Base-by-base conservation (phyloP, 1,140 invertebrate genomes). In the Polypedilum vanderplanki region DNA sequence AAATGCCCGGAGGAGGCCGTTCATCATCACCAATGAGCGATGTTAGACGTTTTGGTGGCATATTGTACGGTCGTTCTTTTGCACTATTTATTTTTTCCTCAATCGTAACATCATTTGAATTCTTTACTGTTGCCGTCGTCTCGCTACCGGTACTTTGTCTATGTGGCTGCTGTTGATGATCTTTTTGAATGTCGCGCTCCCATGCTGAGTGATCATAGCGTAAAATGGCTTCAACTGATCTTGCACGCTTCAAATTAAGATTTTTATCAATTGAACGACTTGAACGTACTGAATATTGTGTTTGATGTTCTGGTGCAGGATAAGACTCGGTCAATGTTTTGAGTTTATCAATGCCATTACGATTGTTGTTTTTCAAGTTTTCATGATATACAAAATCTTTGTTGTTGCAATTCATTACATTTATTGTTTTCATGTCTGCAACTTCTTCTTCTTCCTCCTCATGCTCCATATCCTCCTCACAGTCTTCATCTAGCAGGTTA, bases 1-100 rank as follows among this genome's bases (percentile, higher is more conserved):
- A 93, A 73, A 93, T 87, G 86, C 95, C 93, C 0, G 90, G 89
- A 2, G 92, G 92, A 1, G 93, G 93, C 18, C 93, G 86, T 77
- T 95, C 93, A 0, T 88, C 89, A 65, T 93, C 91, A 75, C 89
- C 89, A 75, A 92, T 85, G n/a, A 92, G 83, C 1, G 90, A 90
- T 74, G 86, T 85, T 20, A 90, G 85, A 18, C 90, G 84, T 76
- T 89, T 89, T 12, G 90, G 90, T 18, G 85, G 85, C 40, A 78
- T 77, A 8, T 78, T 65, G 74, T 82, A 80, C 10, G 79, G 80
- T 77, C 76, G 81, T 77, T 79, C 79, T 73, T 77, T 78, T 77
- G 79, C 83, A 79, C 79, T 79, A 40, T 75, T 75, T 18, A 80
- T 83, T 78, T 82, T 85, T 76, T 82, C 80, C 76, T 82, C 81